phyloP scores from a whole-genome alignment of 2,797 vertebrate genomes.

The Catharus ustulatus region DNA sequence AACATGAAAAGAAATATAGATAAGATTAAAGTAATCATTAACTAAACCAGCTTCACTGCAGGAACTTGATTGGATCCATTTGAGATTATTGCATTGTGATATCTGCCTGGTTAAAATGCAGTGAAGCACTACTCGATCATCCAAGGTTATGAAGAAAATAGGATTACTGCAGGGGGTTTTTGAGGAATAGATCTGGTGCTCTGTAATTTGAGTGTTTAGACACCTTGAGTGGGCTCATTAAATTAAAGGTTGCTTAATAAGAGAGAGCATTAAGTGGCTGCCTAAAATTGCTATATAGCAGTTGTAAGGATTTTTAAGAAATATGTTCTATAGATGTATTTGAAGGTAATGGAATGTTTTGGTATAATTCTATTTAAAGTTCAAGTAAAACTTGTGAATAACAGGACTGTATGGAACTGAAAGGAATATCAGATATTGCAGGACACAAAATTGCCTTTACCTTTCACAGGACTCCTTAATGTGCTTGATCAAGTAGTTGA shows the following conservation, averaged over 20 bases:
- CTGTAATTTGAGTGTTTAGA: not conserved
- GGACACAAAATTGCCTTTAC: not conserved
- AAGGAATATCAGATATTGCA: not conserved
- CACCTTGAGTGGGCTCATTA: not conserved
- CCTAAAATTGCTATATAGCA: not conserved
- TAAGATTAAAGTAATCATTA: conserved; percentile 16
- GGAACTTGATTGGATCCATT: conserved; percentile 25
- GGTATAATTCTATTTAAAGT: not conserved
- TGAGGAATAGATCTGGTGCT: not conserved
- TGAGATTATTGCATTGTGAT: not conserved
- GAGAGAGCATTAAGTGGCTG: not conserved
- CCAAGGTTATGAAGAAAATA: not conserved
- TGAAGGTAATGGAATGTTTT: not conserved
- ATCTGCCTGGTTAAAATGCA: not conserved
- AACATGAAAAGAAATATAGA: not conserved
- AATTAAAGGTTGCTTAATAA: not conserved
- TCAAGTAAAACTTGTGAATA: not conserved
- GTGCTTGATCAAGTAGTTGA: not conserved
- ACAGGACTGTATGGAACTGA: not conserved
- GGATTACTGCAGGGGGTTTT: not conserved
- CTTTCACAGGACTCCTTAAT: not conserved
- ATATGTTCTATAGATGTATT: not conserved
- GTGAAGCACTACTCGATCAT: not conserved
- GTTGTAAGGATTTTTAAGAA: not conserved
- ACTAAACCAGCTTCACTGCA: conserved; percentile 7